Conservation (phyloP, 2,888 invertebrate species). For the Leucania comma region DNA sequence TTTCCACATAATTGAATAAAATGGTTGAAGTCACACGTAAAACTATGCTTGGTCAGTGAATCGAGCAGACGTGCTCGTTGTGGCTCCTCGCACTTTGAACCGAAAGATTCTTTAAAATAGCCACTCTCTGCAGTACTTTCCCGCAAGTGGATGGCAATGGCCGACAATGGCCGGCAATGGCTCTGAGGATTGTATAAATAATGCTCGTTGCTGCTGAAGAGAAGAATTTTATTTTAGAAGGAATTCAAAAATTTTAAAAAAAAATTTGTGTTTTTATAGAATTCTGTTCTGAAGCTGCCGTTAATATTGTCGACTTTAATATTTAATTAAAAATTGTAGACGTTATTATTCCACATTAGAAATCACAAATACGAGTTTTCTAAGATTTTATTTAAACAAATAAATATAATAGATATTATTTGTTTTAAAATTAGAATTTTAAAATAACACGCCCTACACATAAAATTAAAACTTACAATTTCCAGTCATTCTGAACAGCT, state of each 20-base stretch:
- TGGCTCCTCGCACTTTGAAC: constrained; percentile 42
- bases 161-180: constrained; percentile 26
- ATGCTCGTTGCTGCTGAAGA: constrained; percentile 3
- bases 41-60: constrained; percentile 43
- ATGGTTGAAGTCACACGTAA: constrained; percentile 20
- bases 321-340: too few relatives aligned
- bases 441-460: too few relatives aligned
- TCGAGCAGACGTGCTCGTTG: constrained; percentile 43
- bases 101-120: constrained; percentile 50
- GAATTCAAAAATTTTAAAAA: constrained; percentile 24
- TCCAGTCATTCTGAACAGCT: too few relatives aligned
- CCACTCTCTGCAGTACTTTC: constrained; percentile 15
- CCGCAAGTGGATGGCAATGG: constrained; percentile 29
- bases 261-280: neutral
- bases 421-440: too few relatives aligned
- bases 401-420: too few relatives aligned
- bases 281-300: neutral
- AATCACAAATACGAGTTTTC: too few relatives aligned
- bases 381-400: too few relatives aligned
- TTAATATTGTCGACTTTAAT: too few relatives aligned
- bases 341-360: too few relatives aligned
- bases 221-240: neutral
- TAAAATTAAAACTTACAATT: too few relatives aligned
- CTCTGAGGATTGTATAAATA: constrained; percentile 44
- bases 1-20: neutral